Percentiles rank a stretch among this genome's conserved stretches.
phyloP scores from a whole-genome alignment of 2,113 vertebrate genomes.

The Gambusia holbrooki region DNA sequence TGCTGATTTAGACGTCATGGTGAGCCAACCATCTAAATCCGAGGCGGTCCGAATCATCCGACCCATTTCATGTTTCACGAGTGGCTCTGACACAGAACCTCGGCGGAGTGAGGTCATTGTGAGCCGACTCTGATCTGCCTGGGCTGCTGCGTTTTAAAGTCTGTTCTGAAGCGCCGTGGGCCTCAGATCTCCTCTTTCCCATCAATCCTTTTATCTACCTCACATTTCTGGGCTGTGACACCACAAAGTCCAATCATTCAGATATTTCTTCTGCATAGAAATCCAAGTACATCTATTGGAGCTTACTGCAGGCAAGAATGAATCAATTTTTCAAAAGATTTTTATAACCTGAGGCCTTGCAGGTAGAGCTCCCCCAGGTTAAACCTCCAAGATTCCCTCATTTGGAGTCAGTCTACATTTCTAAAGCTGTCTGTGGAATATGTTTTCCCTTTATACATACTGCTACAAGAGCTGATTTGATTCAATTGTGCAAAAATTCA shows the following conservation, averaged over 20 bases:
- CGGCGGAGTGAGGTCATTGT: neutral
- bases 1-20: neutral
- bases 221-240: neutral
- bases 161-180: neutral
- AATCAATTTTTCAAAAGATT: neutral
- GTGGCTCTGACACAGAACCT: neutral
- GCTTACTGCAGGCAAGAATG: constrained; percentile 2
- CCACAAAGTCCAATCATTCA: constrained; percentile 5
- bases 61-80: neutral
- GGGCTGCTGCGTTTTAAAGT: neutral
- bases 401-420: neutral
- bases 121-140: neutral
- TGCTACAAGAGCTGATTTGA: neutral
- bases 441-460: neutral
- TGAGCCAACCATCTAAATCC: neutral
- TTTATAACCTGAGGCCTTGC: constrained; percentile 14
- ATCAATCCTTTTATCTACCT: neutral
- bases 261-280: constrained; percentile 13
- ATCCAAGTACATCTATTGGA: constrained; percentile 10
- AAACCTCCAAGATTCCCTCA: neutral
- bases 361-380: neutral
- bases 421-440: neutral
- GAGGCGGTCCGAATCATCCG: neutral
- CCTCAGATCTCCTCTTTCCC: neutral
- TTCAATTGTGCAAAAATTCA: too few species aligned